These are phyloP conservation scores for Stigmatopora nigra DNA, from an alignment of 2,113 vertebrate species.

Conservation along the genomic window DNA sequence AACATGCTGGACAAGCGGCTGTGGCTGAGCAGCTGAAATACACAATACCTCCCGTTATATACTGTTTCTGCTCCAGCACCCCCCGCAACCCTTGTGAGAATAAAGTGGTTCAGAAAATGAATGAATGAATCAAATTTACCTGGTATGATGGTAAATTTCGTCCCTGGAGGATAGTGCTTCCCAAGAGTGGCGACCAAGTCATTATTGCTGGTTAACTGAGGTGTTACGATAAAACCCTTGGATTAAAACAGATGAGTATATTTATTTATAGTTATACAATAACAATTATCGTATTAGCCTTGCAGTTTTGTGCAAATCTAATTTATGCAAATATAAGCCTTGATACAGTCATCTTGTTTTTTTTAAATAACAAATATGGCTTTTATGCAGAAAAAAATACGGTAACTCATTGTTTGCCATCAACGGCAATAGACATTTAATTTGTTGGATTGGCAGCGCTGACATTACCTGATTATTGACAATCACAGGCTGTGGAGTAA, in stretches of 20 bases:
- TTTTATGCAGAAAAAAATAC: too few relatives aligned
- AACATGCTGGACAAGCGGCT: conserved; percentile 35
- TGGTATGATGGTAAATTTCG: conserved; percentile 75
- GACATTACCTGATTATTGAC: conserved; percentile 76
- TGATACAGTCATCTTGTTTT: too few relatives aligned
- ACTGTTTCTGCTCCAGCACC: too few relatives aligned
- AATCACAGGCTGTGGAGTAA: conserved; percentile 68
- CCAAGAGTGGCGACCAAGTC: conserved; percentile 76
- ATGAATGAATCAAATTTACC: conserved; percentile 60
- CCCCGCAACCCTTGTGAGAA: too few relatives aligned
- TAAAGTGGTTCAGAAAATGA: too few relatives aligned
- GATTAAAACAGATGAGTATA: conserved; percentile 37
- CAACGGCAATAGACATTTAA: too few relatives aligned
- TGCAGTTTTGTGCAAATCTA: too few relatives aligned
- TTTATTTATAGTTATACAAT: neutral
- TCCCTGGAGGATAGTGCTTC: conserved; percentile 74
- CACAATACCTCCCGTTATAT: neutral
- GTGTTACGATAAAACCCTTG: conserved; percentile 79
- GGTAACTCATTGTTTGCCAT: too few relatives aligned
- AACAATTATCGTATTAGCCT: too few relatives aligned
- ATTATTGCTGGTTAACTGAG: conserved; percentile 72
- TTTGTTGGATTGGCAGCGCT: too few relatives aligned
- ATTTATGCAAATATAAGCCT: too few relatives aligned
- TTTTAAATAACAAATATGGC: too few relatives aligned
- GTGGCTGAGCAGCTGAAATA: conserved; percentile 51